Base-by-base conservation (phyloP, 2,113 vertebrate genomes). In the Rhinolophus sinicus region DNA sequence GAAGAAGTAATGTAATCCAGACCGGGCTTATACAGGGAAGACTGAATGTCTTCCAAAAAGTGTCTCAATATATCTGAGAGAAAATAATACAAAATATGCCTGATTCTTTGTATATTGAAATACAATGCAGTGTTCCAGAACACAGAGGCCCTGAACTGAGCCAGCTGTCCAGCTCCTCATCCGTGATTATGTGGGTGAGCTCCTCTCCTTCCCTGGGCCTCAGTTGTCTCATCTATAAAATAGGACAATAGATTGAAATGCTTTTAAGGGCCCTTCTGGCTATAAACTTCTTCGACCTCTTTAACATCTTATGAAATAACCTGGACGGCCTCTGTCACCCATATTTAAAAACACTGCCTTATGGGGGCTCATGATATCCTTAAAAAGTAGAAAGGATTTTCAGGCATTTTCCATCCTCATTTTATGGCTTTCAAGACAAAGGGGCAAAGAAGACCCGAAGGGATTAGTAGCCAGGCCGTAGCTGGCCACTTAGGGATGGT, bases 231-330 rank as follows among this genome's bases (percentile, higher is more conserved):
- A 13, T 9, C 54, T 94, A 77, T 30, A 81, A 80, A 70, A 90
- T 30, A 52, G 82, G 60, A 62, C 14, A 47, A 80, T 21, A 9
- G 28, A n/a, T 0, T 56, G 47, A 87, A 90, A 69, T 8, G 62
- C 47, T 69, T 77, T 60, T 47, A 60, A 92, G 78, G 47, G 16
- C 52, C 11, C 8, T 67, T 76, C 38, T 67, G 21, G 28, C 35
- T 67, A 2, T 56, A 52, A 88, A 83, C 22, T 28, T 62, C 56
- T 58, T 12, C 24, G 24, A 89, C 24, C 8, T 26, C 28, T 92
- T 72, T 50, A 19, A 84, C 26, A 60, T 77, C 70, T 82, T 64
- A 97, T 75, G 52, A 58, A 85, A 77, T 64, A 93, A 65, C 3
- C 54, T 67, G 40, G 24, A 88, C 30, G 47, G 52, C 13, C 40